Percentiles rank a stretch among this genome's conserved stretches.
Conservation (phyloP, 1,140 invertebrate species). For the Lasioglossum baleicum region DNA sequence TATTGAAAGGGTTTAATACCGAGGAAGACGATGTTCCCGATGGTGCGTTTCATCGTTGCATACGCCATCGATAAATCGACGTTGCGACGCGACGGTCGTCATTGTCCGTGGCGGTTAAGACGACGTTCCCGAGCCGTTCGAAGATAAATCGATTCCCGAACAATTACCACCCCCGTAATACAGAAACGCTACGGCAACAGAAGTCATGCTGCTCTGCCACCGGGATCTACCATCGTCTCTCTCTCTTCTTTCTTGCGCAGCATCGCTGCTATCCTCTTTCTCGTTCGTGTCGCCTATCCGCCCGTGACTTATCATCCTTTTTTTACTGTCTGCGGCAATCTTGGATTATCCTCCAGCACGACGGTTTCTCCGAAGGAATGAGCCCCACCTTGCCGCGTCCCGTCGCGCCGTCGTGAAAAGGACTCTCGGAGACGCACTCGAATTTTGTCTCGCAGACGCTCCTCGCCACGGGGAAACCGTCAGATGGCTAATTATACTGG, state of each 20-base stretch:
- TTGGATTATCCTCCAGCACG: constrained; percentile 40
- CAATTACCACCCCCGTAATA: constrained; percentile 56
- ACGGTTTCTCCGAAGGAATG: constrained; percentile 38
- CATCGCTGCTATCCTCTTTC: not conserved
- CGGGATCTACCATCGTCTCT: not conserved
- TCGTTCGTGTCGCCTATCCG: constrained; percentile 5
- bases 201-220: constrained; percentile 27
- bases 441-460: constrained; percentile 1
- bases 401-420: not conserved
- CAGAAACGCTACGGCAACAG: constrained; percentile 30
- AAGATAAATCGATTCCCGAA: constrained; percentile 61
- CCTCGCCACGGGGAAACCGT: not conserved
- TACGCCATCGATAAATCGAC: too few relatives aligned
- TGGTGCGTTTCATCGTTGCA: too few relatives aligned
- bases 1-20: too few relatives aligned
- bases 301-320: constrained; percentile 4
- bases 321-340: constrained; percentile 34
- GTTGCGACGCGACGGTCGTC: constrained; percentile 45
- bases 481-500: not conserved
- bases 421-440: not conserved
- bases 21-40: too few relatives aligned
- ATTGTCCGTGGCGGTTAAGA: constrained; percentile 56
- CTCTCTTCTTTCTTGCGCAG: not conserved
- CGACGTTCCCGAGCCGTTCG: constrained; percentile 34
- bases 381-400: not conserved